Evolutionary conservation across 2,888 invertebrate genomes (phyloP).

Genomic region (Leptopilina drosophilae): DNA sequence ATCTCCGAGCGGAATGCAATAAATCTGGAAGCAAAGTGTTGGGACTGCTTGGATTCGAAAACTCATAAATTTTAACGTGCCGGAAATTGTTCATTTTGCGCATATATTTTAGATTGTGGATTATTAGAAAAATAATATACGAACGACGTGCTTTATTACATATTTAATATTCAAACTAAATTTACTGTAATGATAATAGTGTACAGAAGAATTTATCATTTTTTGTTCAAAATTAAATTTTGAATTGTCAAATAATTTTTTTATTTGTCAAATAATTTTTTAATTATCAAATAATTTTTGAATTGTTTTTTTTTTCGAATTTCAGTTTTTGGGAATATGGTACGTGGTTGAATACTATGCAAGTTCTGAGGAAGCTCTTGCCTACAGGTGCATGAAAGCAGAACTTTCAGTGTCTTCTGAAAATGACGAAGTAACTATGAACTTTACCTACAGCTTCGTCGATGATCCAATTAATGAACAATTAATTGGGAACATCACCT

Average conservation of each 20-base stretch:
- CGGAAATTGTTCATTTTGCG: slow-evolving; percentile 45
- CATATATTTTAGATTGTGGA: slow-evolving; percentile 44
- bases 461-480: slow-evolving; percentile 90
- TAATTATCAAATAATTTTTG: no score
- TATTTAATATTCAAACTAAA: not conserved
- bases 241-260: no score
- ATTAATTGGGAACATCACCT: slow-evolving; percentile 90
- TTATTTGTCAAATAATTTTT: no score
- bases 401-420: slow-evolving; percentile 80
- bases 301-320: slow-evolving; percentile 9
- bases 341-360: slow-evolving; percentile 93
- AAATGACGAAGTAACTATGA: slow-evolving; percentile 87
- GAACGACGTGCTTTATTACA: not conserved
- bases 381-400: slow-evolving; percentile 91
- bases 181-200: no score
- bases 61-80: slow-evolving; percentile 22
- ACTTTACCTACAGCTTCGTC: slow-evolving; percentile 91
- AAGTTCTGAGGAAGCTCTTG: slow-evolving; percentile 90
- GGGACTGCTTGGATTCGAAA: slow-evolving; percentile 5
- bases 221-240: not conserved
- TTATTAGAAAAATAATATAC: slow-evolving; percentile 43
- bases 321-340: slow-evolving; percentile 89
- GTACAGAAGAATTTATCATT: not conserved
- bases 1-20: slow-evolving; percentile 1
- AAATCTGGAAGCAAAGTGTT: slow-evolving; percentile 35